Percentiles rank a stretch among this genome's conserved stretches.
These are phyloP conservation scores for Gisinianus flammeolus DNA, from an alignment of 2,888 invertebrate genomes.

Conservation along the genomic window DNA sequence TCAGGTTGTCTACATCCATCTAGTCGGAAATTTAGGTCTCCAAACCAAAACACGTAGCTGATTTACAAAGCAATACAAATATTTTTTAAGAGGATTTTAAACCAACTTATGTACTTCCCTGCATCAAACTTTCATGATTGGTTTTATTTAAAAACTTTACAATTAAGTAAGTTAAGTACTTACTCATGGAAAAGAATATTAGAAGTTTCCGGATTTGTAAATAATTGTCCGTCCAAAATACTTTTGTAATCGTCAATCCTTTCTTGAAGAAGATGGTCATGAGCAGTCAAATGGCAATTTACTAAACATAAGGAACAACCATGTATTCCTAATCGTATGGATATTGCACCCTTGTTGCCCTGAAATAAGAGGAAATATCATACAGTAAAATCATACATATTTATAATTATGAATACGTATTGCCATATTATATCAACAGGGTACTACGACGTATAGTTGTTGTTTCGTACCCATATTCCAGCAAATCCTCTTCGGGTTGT, in stretches of 20 bases:
- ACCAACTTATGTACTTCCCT: too few species aligned
- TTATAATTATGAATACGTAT: too few species aligned
- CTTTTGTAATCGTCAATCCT: slow-evolving; percentile 86
- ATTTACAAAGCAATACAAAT: too few species aligned
- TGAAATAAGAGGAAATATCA: slow-evolving; percentile 63
- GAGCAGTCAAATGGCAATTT: slow-evolving; percentile 89
- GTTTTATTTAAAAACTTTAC: too few species aligned
- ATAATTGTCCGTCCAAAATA: slow-evolving; percentile 82
- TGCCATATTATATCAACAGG: too few species aligned
- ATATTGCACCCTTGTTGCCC: slow-evolving; percentile 96
- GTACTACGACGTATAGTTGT: neutral
- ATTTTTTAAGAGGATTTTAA: too few species aligned
- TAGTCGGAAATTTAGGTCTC: slow-evolving; percentile 68
- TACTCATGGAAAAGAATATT: slow-evolving; percentile 92
- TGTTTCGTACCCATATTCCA: slow-evolving; percentile 81
- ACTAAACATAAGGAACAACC: slow-evolving; percentile 88
- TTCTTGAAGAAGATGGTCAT: slow-evolving; percentile 82
- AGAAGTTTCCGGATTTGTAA: slow-evolving; percentile 76
- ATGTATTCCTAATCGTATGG: slow-evolving; percentile 82
- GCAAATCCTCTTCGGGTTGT: slow-evolving; percentile 89
- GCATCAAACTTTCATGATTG: too few species aligned
- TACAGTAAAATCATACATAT: neutral
- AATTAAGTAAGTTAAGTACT: too few species aligned
- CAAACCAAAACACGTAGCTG: slow-evolving; percentile 90
- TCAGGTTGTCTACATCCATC: slow-evolving; percentile 70